Percentiles rank a stretch among this genome's conserved stretches.
phyloP scores from a whole-genome alignment of 2,797 vertebrate species.

The Lycodopsis pacificus region DNA sequence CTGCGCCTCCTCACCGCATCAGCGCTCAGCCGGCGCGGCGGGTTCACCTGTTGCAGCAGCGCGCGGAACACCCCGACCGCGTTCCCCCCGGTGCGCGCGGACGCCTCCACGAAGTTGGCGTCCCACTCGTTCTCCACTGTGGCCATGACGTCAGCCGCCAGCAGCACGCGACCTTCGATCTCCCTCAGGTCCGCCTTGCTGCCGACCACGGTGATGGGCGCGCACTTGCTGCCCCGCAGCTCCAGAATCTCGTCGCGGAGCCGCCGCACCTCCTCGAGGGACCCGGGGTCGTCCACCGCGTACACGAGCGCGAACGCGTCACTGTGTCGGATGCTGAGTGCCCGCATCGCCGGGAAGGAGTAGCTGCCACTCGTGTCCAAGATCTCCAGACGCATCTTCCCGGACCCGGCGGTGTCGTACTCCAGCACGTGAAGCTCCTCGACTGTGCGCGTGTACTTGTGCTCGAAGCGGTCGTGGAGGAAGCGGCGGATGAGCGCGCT shows the following conservation, averaged over 20 bases:
- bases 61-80: slow-evolving; percentile 72
- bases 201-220: slow-evolving; percentile 79
- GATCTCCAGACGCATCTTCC: slow-evolving; percentile 77
- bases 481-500: slow-evolving; percentile 82
- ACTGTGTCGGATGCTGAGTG: slow-evolving; percentile 81
- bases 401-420: slow-evolving; percentile 53
- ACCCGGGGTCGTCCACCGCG: slow-evolving; percentile 73
- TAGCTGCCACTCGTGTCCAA: slow-evolving; percentile 86
- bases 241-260: slow-evolving; percentile 80
- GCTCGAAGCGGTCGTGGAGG: slow-evolving; percentile 78
- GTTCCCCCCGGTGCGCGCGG: slow-evolving; percentile 76
- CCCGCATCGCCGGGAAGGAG: slow-evolving; percentile 86
- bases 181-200: slow-evolving; percentile 71
- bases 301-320: slow-evolving; percentile 84
- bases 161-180: slow-evolving; percentile 56
- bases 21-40: slow-evolving; percentile 69
- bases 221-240: slow-evolving; percentile 60
- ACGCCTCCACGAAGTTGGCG: slow-evolving; percentile 79
- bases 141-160: slow-evolving; percentile 65
- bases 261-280: slow-evolving; percentile 78
- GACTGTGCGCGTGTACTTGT: slow-evolving; percentile 80
- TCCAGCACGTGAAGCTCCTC: slow-evolving; percentile 83
- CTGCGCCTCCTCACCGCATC: slow-evolving; percentile 63
- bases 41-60: slow-evolving; percentile 73
- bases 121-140: slow-evolving; percentile 77